These are phyloP conservation scores for Perca schrenkii DNA, from an alignment of 2,113 vertebrate species.

Conservation along the genomic window DNA sequence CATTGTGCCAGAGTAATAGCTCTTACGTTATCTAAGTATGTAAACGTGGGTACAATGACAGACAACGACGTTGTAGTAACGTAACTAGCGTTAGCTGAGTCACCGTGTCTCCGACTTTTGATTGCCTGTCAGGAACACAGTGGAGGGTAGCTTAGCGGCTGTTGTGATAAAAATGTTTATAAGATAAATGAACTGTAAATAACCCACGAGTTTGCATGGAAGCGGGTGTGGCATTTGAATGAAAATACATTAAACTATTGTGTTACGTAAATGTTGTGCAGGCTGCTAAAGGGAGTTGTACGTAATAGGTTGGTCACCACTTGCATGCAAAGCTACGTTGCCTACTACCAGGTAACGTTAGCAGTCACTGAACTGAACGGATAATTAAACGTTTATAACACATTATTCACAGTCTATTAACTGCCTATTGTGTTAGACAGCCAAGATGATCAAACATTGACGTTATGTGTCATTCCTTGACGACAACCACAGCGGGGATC, in stretches of 20 bases:
- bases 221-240: background rate
- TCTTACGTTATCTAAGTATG: constrained; percentile 21
- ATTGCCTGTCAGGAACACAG: constrained; percentile 5
- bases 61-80: constrained; percentile 66
- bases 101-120: constrained; percentile 62
- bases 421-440: background rate
- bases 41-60: constrained; percentile 33
- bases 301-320: background rate
- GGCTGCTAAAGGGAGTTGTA: background rate
- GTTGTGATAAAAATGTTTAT: background rate
- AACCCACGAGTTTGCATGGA: background rate
- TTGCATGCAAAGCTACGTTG: background rate
- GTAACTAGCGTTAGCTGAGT: constrained; percentile 71
- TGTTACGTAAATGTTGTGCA: background rate
- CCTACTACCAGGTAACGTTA: background rate
- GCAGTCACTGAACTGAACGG: background rate
- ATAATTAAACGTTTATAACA: background rate
- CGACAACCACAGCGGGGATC: background rate
- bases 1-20: background rate
- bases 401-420: background rate
- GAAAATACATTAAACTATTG: background rate
- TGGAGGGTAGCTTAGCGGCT: background rate
- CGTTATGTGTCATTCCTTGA: background rate
- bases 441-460: background rate
- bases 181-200: background rate